Conservation (phyloP, 2,113 vertebrate genomes). For the Amphiprion ocellaris region DNA sequence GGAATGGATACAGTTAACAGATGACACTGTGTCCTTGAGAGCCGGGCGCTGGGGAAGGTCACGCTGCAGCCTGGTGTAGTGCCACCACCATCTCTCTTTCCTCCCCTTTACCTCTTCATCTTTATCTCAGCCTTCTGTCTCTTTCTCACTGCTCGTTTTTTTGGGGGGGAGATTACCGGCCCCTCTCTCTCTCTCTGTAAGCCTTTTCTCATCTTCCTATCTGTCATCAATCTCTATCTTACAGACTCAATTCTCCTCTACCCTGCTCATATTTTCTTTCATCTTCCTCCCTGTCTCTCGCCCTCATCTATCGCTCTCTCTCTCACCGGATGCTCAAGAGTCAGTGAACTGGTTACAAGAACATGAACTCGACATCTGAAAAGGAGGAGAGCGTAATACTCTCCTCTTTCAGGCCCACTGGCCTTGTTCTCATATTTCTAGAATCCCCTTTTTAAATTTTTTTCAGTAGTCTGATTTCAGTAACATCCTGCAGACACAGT, state of each 20-base stretch:
- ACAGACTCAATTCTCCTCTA: conserved; percentile 76
- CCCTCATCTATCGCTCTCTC: conserved; percentile 60
- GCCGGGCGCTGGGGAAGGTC: conserved; percentile 68
- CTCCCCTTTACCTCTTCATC: conserved; percentile 60
- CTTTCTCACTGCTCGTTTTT: conserved; percentile 37
- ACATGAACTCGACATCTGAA: conserved; percentile 69
- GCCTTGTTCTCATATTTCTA: conserved; percentile 64
- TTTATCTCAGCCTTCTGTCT: conserved; percentile 54
- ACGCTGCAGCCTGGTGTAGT: conserved; percentile 37
- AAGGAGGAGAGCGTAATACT: conserved; percentile 57
- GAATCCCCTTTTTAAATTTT: conserved; percentile 7
- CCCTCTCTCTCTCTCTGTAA: conserved; percentile 45
- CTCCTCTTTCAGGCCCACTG: conserved; percentile 57
- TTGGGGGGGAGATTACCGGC: conserved; percentile 43
- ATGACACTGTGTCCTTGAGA: conserved; percentile 79
- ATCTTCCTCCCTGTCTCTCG: conserved; percentile 68
- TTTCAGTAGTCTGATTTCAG: conserved; percentile 38
- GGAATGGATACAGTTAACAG: conserved; percentile 69
- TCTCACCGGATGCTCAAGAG: conserved; percentile 68
- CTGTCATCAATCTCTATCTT: conserved; percentile 81
- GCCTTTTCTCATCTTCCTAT: conserved; percentile 77
- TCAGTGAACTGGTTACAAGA: conserved; percentile 76
- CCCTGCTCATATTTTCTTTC: conserved; percentile 78
- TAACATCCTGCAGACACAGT: conserved; percentile 58
- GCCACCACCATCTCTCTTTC: conserved; percentile 53